phyloP scores from a whole-genome alignment of 2,888 invertebrate species.

The Stenotaenia linearis region DNA sequence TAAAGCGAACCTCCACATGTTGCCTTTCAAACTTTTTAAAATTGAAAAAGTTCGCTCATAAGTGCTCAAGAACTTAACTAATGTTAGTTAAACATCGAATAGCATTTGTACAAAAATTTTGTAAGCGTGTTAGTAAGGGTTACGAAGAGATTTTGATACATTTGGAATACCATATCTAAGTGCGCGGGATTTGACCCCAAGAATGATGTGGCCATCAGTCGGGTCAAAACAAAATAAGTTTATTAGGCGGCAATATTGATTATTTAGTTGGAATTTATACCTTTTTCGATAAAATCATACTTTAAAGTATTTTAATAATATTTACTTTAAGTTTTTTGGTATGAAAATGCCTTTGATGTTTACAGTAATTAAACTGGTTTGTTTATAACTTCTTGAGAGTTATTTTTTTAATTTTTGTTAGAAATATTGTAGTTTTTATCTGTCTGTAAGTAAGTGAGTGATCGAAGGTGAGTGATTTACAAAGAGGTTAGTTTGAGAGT shows the following conservation, averaged over 20 bases:
- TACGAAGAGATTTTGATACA: neutral
- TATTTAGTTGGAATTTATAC: no score
- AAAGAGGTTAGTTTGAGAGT: no score
- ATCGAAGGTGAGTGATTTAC: no score
- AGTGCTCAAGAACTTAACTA: neutral
- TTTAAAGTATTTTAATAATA: neutral
- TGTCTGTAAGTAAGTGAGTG: no score
- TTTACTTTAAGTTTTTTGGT: neutral
- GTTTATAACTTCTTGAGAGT: no score
- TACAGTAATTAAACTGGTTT: neutral
- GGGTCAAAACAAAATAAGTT: neutral
- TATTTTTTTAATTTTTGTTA: no score
- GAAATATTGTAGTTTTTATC: no score
- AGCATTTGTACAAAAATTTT: neutral
- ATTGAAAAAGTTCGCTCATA: neutral
- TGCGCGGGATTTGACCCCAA: conserved; percentile 26
- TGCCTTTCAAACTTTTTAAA: neutral
- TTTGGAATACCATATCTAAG: conserved; percentile 10
- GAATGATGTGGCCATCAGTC: neutral
- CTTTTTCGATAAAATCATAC: neutral
- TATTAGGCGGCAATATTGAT: neutral
- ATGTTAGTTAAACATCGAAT: neutral
- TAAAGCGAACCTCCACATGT: neutral
- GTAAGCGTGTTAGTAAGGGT: neutral
- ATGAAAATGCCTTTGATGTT: neutral